These are phyloP conservation scores for Meteorus colon DNA, from an alignment of 2,888 invertebrate genomes.

Conservation along the genomic window DNA sequence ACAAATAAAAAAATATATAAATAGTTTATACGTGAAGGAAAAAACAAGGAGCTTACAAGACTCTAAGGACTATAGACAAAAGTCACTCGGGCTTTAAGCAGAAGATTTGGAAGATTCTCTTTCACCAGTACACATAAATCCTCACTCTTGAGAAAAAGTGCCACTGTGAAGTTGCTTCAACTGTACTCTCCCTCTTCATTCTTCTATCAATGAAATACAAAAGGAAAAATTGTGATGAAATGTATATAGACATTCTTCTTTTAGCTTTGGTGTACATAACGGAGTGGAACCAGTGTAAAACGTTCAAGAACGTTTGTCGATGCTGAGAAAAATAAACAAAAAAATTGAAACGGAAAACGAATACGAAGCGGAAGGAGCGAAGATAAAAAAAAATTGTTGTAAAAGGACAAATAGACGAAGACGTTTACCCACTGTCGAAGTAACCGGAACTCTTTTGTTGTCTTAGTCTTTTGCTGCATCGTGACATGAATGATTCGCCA, in stretches of 20 bases:
- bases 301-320: conserved; percentile 25
- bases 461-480: background rate
- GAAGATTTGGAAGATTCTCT: conserved; percentile 18
- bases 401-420: too few relatives aligned
- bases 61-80: conserved; percentile 4
- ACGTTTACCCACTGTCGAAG: conserved; percentile 13
- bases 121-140: conserved; percentile 25
- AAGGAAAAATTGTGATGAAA: conserved; percentile 17
- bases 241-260: conserved; percentile 9
- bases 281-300: conserved; percentile 26
- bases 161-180: conserved; percentile 27
- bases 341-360: conserved; percentile 6
- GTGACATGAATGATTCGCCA: background rate
- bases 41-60: background rate
- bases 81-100: background rate
- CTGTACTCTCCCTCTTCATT: background rate
- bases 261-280: conserved; percentile 3
- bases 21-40: background rate
- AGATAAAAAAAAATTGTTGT: background rate
- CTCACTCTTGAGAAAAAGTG: conserved; percentile 17
- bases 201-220: conserved; percentile 23
- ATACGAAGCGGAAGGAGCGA: conserved; percentile 14
- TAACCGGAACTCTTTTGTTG: background rate
- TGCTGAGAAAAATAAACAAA: conserved; percentile 9
- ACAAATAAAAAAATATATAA: background rate